Conservation (phyloP, 2,888 invertebrate genomes). For the Euplexia lucipara region DNA sequence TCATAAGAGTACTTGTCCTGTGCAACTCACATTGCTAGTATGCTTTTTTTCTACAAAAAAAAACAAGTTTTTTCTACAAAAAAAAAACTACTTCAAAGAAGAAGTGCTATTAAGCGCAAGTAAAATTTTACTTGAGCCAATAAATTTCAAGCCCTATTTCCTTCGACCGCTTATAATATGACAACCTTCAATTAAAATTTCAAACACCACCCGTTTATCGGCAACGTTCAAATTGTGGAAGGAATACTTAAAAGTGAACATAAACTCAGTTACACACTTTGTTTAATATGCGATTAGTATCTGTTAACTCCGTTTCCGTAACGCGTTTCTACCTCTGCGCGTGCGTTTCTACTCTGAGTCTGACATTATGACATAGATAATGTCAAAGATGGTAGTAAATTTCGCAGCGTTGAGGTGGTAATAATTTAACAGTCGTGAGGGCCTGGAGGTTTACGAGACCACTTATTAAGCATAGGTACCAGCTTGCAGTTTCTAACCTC, state of each 20-base stretch:
- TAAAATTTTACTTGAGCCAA: too few species aligned
- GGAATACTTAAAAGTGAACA: constrained; percentile 53
- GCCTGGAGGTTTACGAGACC: neutral
- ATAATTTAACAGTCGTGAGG: constrained; percentile 5
- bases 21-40: too few species aligned
- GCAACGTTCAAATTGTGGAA: constrained; percentile 39
- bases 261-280: constrained; percentile 46
- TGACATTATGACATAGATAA: constrained; percentile 50
- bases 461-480: neutral
- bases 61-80: too few species aligned
- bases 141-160: neutral
- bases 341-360: constrained; percentile 21
- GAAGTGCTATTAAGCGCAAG: too few species aligned
- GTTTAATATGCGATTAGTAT: constrained; percentile 57
- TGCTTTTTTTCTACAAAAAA: too few species aligned
- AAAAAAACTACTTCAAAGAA: too few species aligned
- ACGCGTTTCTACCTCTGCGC: constrained; percentile 46
- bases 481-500: neutral
- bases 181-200: constrained; percentile 34
- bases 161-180: constrained; percentile 27
- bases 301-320: constrained; percentile 54
- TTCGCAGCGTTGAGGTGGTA: constrained; percentile 4
- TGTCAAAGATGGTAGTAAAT: constrained; percentile 15
- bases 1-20: too few species aligned
- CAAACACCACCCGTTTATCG: constrained; percentile 29